Conservation (phyloP, 1,140 invertebrate genomes). For the Centruroides vittatus region DNA sequence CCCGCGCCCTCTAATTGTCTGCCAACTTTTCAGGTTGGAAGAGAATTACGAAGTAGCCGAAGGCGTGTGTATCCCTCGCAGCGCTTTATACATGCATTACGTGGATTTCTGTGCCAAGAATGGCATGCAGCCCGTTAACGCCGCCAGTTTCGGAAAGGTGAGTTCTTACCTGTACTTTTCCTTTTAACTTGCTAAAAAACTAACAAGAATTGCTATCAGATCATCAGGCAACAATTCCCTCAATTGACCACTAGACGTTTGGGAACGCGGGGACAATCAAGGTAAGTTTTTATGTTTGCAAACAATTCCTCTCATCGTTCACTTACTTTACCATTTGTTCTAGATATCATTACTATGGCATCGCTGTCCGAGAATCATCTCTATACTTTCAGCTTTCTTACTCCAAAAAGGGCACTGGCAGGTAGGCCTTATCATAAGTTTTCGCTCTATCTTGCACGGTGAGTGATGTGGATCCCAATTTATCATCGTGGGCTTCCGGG, state of each 20-base stretch:
- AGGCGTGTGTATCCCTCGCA: constrained; percentile 41
- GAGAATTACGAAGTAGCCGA: constrained; percentile 43
- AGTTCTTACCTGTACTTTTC: not conserved
- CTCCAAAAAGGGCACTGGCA: constrained; percentile 31
- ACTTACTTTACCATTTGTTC: constrained; percentile 2
- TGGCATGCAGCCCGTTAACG: constrained; percentile 39
- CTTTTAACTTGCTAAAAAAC: too few relatives aligned
- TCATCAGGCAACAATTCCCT: constrained; percentile 41
- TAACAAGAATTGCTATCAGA: constrained; percentile 23
- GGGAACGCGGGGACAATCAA: constrained; percentile 41
- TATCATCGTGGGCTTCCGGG: too few relatives aligned
- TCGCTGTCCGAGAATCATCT: constrained; percentile 34
- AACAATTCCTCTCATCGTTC: not conserved
- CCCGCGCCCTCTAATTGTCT: not conserved
- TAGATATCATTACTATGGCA: constrained; percentile 41
- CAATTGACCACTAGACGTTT: constrained; percentile 38
- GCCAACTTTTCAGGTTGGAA: constrained; percentile 30
- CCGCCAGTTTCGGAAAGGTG: constrained; percentile 44
- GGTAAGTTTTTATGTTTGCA: constrained; percentile 22
- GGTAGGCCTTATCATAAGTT: constrained; percentile 1
- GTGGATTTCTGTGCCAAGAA: constrained; percentile 38
- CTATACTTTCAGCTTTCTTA: constrained; percentile 36
- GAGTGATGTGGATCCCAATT: too few relatives aligned
- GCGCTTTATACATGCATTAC: constrained; percentile 40
- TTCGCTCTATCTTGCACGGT: too few relatives aligned